Percentiles rank a stretch among this genome's conserved stretches.
These are phyloP conservation scores for Philotrypesis tridentata DNA, from an alignment of 1,140 invertebrate genomes.

Conservation along the genomic window DNA sequence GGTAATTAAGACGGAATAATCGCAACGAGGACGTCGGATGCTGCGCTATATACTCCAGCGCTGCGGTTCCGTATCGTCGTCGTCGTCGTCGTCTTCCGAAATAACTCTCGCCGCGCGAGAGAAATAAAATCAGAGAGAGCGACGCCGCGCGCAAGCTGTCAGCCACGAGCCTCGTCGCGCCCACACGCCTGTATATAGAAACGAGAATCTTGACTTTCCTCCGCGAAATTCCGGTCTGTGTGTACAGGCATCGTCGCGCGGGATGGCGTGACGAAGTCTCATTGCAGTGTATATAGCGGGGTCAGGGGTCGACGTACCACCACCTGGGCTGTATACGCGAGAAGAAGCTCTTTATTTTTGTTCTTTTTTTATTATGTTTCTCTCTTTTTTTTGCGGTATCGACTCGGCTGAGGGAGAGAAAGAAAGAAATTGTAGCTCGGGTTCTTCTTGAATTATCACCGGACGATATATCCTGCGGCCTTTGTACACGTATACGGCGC, in stretches of 20 bases:
- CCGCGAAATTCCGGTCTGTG: neutral
- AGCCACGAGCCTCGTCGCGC: neutral
- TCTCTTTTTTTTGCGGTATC: neutral
- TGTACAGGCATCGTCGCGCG: slow-evolving; percentile 6
- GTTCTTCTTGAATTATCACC: neutral
- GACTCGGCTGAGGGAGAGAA: neutral
- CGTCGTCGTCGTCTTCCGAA: no score
- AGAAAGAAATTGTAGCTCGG: neutral
- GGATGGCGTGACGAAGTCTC: slow-evolving; percentile 29
- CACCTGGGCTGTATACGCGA: neutral
- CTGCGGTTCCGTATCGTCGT: no score
- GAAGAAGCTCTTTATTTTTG: neutral
- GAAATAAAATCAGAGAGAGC: neutral
- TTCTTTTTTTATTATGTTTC: no score
- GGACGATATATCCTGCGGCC: no score
- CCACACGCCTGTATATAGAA: neutral
- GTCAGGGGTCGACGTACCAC: slow-evolving; percentile 18
- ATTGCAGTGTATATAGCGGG: neutral
- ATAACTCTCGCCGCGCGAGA: no score
- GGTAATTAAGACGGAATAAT: neutral
- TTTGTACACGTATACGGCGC: neutral
- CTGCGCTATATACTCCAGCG: no score
- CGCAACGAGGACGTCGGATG: no score
- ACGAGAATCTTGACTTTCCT: neutral
- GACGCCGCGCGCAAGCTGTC: neutral